These are phyloP conservation scores for Mixornis gularis DNA, from an alignment of 2,113 vertebrate genomes.

Conservation along the genomic window DNA sequence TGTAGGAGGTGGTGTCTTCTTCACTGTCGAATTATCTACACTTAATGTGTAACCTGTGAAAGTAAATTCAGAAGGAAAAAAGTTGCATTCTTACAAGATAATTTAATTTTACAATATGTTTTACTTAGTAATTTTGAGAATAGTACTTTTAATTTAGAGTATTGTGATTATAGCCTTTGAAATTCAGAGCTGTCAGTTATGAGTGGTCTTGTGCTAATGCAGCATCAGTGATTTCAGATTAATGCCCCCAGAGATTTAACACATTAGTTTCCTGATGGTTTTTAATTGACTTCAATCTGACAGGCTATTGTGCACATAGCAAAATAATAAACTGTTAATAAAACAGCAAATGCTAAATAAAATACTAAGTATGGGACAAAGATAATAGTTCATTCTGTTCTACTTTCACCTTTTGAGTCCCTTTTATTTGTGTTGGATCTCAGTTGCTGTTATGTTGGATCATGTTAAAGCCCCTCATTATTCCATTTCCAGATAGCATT, in stretches of 20 bases:
- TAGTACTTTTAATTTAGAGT: not conserved
- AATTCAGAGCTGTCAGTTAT: not conserved
- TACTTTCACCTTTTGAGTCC: not conserved
- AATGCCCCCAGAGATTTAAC: not conserved
- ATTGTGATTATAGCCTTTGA: not conserved
- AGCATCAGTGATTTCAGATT: not conserved
- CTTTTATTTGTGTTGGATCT: not conserved
- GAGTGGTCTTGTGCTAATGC: not conserved
- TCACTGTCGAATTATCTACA: not conserved
- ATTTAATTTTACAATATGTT: not conserved
- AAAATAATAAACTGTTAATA: not conserved
- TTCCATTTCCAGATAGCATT: not conserved
- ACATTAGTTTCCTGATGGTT: not conserved
- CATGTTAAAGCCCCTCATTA: not conserved
- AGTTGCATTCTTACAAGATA: not conserved
- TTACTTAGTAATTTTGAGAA: not conserved
- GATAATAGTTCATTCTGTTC: not conserved
- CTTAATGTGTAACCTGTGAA: conserved; percentile 9
- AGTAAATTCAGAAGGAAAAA: not conserved
- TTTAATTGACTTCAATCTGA: not conserved
- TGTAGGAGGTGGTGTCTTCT: not conserved
- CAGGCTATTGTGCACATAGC: not conserved
- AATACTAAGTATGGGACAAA: not conserved
- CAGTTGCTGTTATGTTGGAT: fast-evolving
- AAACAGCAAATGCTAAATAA: not conserved